Base-by-base conservation (phyloP, 2,797 vertebrate genomes). In the Pangasius larnaudii region DNA sequence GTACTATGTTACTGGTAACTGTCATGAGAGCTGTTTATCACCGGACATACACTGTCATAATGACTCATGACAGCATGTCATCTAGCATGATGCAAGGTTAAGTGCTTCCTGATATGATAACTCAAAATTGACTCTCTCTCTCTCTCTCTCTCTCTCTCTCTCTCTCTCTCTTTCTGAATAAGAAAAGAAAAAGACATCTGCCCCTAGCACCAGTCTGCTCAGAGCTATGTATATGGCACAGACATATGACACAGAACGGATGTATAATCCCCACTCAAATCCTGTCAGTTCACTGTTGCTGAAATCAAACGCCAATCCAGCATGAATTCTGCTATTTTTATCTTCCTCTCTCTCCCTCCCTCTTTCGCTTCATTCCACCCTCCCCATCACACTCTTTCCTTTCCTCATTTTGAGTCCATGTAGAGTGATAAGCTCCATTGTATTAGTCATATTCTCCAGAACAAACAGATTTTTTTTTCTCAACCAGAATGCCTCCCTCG, bases 231-330 rank as follows among this genome's bases (percentile, higher is more conserved):
- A 72, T 19, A 74, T 8, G n/a, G 63, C n/a, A 93, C 72, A 74
- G 81, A 90, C 86, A 85, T 46, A 87, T 69, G 61, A 81, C 89
- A 92, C 79, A 85, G 59, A 82, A 83, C 53, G 72, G 82, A 80
- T 33, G 27, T 85, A 88, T 93, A 92, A 95, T 94, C 91, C 86
- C n/a, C 75, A 72, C 84, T 89, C 90, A 94, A 93, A 95, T 93
- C 93, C 92, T 88, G 87, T 85, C 49, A 88, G 93, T 91, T 89
- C 88, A 74, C 88, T 89, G 90, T 89, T 84, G 80, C 79, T 90
- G 87, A 90, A 92, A 92, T 92, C 87, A 90, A 90, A 91, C 27
- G 82, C 87, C 78, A 86, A 85, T 91, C 84, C 85, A 72, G 69
- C 86, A 83, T 88, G 89, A 90, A 72, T 87, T 85, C 58, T 53